These are phyloP conservation scores for Metacarcinus magister DNA, from an alignment of 2,888 invertebrate genomes.

Conservation along the genomic window DNA sequence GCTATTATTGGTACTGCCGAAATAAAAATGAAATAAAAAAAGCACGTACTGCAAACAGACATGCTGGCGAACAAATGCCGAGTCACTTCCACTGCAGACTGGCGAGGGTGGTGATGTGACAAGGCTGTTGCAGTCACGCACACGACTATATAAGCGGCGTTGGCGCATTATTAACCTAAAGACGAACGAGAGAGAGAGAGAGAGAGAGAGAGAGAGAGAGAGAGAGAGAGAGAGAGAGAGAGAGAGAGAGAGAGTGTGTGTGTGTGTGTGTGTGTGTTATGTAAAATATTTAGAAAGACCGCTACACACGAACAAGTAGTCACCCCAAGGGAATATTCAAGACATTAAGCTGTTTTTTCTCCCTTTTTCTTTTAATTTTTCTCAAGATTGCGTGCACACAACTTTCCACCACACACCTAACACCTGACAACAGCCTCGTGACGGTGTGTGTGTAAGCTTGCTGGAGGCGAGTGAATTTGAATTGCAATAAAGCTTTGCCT, in stretches of 20 bases:
- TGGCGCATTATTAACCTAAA: neutral
- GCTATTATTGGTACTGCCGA: neutral
- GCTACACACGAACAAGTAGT: no score
- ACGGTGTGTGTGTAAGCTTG: neutral
- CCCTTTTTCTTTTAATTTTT: neutral
- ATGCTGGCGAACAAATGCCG: neutral
- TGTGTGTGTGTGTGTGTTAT: no score
- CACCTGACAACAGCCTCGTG: neutral
- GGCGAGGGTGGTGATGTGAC: neutral
- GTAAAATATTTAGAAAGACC: no score
- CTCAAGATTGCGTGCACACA: neutral
- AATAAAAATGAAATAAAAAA: neutral
- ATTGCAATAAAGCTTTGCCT: neutral
- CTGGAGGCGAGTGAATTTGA: neutral
- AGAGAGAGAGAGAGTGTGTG: conserved; percentile 56
- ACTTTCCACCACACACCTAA: neutral
- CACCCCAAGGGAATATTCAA: neutral
- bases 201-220: conserved; percentile 59
- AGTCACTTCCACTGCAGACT: neutral
- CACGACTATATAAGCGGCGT: neutral
- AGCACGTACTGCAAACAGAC: neutral
- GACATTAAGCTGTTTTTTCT: neutral
- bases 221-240: conserved; percentile 63
- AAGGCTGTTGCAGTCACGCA: neutral
- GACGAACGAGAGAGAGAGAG: neutral